Conservation (phyloP, 1,140 invertebrate genomes). For the Trigoniulus corallinus region DNA sequence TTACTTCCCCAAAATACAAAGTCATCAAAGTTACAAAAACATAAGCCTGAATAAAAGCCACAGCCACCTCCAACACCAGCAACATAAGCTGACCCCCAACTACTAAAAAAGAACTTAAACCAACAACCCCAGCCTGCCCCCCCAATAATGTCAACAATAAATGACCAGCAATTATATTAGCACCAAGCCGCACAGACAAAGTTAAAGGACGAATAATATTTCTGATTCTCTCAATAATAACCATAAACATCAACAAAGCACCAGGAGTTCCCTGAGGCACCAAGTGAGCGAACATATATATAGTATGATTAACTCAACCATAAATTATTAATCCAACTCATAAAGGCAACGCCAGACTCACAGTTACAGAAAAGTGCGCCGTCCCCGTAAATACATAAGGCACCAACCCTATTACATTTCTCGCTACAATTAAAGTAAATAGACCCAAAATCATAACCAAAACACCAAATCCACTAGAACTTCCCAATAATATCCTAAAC, state of each 20-base stretch:
- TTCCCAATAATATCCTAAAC: constrained; percentile 13
- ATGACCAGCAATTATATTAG: constrained; percentile 50
- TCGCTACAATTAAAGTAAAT: constrained; percentile 32
- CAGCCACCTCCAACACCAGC: constrained; percentile 31
- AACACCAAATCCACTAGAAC: constrained; percentile 1
- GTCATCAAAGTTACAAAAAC: constrained; percentile 33
- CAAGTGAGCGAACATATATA: constrained; percentile 40
- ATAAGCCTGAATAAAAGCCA: constrained; percentile 37
- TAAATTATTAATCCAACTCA: constrained; percentile 40
- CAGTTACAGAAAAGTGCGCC: constrained; percentile 36
- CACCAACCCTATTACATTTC: constrained; percentile 44
- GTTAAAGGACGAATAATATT: constrained; percentile 40
- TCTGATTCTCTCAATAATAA: constrained; percentile 27
- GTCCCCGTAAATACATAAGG: constrained; percentile 46
- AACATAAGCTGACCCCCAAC: constrained; percentile 29
- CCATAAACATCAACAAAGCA: constrained; percentile 31
- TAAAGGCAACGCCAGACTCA: constrained; percentile 35
- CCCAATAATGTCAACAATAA: constrained; percentile 36
- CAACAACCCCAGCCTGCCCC: constrained; percentile 19
- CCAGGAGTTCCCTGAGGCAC: constrained; percentile 38
- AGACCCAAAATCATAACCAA: constrained; percentile 25
- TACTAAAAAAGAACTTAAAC: constrained; percentile 24
- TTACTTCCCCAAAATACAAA: constrained; percentile 33
- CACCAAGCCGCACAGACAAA: constrained; percentile 41
- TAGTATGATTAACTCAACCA: constrained; percentile 22